Evolutionary conservation across 2,797 vertebrate species (phyloP).

Genomic region (Brachymystax lenok): DNA sequence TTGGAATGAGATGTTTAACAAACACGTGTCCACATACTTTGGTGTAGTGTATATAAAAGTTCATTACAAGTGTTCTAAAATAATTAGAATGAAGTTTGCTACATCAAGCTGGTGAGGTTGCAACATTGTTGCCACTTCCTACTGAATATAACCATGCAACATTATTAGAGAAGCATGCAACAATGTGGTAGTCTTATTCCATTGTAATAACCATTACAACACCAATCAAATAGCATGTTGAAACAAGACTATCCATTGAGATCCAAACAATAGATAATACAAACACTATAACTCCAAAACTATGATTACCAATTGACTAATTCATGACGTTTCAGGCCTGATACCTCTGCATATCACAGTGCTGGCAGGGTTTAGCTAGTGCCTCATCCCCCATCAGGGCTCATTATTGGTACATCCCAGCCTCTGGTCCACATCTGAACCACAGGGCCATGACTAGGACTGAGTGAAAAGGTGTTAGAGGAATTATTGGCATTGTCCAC

Average conservation of each 20-base stretch:
- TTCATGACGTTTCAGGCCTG: not conserved
- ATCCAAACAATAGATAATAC: not conserved
- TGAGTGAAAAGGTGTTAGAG: constrained; percentile 47
- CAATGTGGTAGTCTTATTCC: not conserved
- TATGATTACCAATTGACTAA: not conserved
- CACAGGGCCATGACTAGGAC: constrained; percentile 32
- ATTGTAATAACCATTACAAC: not conserved
- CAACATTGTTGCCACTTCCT: not conserved
- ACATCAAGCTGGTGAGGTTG: not conserved
- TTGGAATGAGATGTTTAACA: too few relatives aligned
- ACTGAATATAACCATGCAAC: not conserved
- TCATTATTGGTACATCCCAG: constrained; percentile 20
- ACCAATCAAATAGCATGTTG: not conserved
- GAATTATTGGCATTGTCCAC: constrained; percentile 35
- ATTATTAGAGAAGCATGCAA: not conserved
- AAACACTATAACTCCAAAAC: not conserved
- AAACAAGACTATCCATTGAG: not conserved
- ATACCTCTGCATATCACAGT: not conserved
- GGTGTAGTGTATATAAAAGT: not conserved
- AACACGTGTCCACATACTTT: not conserved
- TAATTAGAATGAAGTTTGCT: not conserved
- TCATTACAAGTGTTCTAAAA: not conserved
- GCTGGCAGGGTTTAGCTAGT: not conserved
- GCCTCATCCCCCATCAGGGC: not conserved
- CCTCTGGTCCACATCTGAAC: constrained; percentile 63